Evolutionary conservation across 1,140 invertebrate species (phyloP), one percentile per base, ranked within the genome.

Genomic region (Drosophila kohkoa): DNA sequence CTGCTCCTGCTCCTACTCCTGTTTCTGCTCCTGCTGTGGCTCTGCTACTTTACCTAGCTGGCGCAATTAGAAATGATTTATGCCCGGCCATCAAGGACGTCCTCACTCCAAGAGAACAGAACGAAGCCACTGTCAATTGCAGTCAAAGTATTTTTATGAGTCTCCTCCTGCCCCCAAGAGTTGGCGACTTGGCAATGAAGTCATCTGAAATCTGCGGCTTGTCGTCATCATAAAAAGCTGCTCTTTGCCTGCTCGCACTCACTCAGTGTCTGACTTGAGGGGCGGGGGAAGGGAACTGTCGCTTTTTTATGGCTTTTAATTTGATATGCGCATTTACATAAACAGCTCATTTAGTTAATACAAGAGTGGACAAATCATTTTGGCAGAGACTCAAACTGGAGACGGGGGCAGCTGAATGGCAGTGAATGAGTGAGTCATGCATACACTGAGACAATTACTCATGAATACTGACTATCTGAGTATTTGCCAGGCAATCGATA

Each of bases 241-340:
- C 11, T 20, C 15, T 51, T 3, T 41, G 11, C 13, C 25, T 49
- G 0, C 10, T 16, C 2, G 5, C 59, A 8, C 30, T 51, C 15
- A 1, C 32, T n/a, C 13, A 11, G 32, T 64, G 35, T 43, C 32
- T 64, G 20, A 11, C 25, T 25, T 25, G 20, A 1, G n/a, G 13
- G 28, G 52, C 3, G 35, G 8, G 2, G 41, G n/a, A 13, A 52
- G 49, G 2, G 54, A 28, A 16, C 25, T 43, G 55, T 10, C n/a
- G 38, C 32, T 49, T 73, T 88, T 87, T 87, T 88, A 87, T 88
- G 82, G 79, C 73, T 70, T 87, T 87, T 80, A 82, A 88, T 88
- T 88, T 87, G 82, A 87, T 87, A 82, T 71, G 78, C 83, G 60
- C 66, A 87, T 87, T 88, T 87, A 75, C 82, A 87, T 87, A 87